Percentiles rank a stretch among this genome's conserved stretches.
These are phyloP conservation scores for Napeogenes inachia DNA, from an alignment of 2,888 invertebrate genomes.

Conservation along the genomic window DNA sequence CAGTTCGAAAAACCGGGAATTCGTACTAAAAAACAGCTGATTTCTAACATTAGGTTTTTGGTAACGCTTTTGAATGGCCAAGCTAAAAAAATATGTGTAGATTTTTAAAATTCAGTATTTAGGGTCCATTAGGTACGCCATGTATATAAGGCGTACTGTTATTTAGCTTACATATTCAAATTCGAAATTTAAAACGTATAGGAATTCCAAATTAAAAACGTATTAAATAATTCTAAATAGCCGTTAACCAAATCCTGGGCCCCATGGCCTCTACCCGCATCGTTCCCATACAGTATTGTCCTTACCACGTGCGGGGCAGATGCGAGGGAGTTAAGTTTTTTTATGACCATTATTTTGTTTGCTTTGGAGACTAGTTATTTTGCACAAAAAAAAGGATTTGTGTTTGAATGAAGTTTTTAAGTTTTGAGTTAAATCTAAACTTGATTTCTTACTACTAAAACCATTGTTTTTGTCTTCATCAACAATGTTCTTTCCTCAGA, in stretches of 20 bases:
- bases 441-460: not conserved
- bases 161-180: constrained; percentile 1
- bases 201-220: not conserved
- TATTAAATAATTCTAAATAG: not conserved
- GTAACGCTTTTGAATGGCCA: constrained; percentile 4
- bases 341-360: constrained; percentile 21
- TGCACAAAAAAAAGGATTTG: not conserved
- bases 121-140: not conserved
- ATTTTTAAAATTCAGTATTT: not conserved
- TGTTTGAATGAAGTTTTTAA: not conserved
- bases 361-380: not conserved
- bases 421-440: not conserved
- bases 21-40: not conserved
- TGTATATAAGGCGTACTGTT: not conserved
- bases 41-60: not conserved
- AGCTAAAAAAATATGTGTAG: not conserved
- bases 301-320: constrained; percentile 62
- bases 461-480: constrained; percentile 7
- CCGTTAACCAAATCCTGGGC: constrained; percentile 7
- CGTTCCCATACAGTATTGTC: constrained; percentile 41
- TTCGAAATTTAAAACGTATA: constrained; percentile 1
- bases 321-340: constrained; percentile 42
- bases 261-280: constrained; percentile 32
- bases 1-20: constrained; percentile 13
- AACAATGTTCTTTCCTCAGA: constrained; percentile 10